Base-by-base conservation (phyloP, 2,888 invertebrate species). In the Trisateles emortualis region DNA sequence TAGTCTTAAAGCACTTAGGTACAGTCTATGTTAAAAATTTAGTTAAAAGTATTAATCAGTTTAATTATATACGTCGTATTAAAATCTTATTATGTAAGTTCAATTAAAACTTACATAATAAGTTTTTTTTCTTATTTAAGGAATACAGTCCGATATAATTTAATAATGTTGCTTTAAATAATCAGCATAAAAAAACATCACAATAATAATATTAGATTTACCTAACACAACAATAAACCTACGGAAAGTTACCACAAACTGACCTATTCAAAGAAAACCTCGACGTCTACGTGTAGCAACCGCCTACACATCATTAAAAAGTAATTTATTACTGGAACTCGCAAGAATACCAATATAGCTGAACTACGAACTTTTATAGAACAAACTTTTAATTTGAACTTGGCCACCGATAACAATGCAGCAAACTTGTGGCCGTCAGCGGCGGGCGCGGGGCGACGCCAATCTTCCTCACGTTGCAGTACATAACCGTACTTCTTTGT, bases 401-500 rank as follows among this genome's bases (percentile, higher is more conserved):
- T 80, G 78, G 78, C 72, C 74, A 73, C 74, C 84, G 84, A 87
- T 88, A 89, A 88, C 85, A 89, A 86, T 88, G 88, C 86, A 87
- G 84, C 78, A 79, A 88, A 88, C 84, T 90, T 84, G 62, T 66
- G 79, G 78, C 78, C 76, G 67, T 46, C 70, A 69, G 76, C 77
- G 67, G 74, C 81, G 80, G 84, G 83, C 79, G 85, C 75, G 82
- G 78, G 79, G 78, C 72, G 82, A 79, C 83, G 84, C 83, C 85
- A 86, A 87, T 89, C 87, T 86, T 86, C 83, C 84, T 84, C 80
- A 83, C 82, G 80, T 86, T 87, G 87, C 89, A 90, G 88, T 90
- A 87, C 84, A 85, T 86, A 85, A 79, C 79, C 85, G 86, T 87
- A 90, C 87, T 92, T 90, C 90, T 91, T 88, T 87, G 88, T 89